Conservation (phyloP, 1,140 invertebrate species). For the Brachionus rotundiformis region DNA sequence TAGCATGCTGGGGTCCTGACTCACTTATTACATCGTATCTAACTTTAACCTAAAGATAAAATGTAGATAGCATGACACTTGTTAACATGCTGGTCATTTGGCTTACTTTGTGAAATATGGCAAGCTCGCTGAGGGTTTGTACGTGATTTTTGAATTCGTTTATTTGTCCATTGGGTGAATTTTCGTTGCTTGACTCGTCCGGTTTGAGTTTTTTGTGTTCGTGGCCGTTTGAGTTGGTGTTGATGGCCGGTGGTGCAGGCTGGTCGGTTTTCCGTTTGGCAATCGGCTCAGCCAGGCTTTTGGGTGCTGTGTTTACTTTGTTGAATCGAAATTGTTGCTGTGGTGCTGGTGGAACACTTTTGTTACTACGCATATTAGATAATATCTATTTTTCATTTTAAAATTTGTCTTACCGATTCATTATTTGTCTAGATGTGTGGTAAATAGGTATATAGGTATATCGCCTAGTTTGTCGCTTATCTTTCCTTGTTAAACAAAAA, state of each 20-base stretch:
- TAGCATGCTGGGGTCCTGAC: conserved; percentile 24
- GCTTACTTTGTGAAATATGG: conserved; percentile 4
- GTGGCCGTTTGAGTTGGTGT: background rate
- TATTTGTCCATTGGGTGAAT: background rate
- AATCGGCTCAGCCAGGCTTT: background rate
- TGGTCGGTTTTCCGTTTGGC: background rate
- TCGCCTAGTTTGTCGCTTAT: background rate
- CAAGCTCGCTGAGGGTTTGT: background rate
- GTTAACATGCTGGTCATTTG: background rate
- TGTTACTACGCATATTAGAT: background rate
- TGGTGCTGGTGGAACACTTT: background rate
- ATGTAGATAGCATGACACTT: background rate
- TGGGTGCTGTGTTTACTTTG: conserved; percentile 17
- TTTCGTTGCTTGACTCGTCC: background rate
- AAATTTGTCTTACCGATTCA: background rate
- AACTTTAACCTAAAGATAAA: background rate
- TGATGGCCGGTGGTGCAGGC: background rate
- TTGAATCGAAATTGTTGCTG: conserved; percentile 19
- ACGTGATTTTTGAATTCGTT: background rate
- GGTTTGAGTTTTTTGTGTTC: background rate
- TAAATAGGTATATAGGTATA: no score
- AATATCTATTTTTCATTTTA: background rate
- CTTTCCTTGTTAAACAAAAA: conserved; percentile 12
- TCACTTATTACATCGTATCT: conserved; percentile 17
- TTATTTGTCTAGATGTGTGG: background rate